Conservation (phyloP, 2,113 vertebrate genomes). For the Callaeas wilsoni region DNA sequence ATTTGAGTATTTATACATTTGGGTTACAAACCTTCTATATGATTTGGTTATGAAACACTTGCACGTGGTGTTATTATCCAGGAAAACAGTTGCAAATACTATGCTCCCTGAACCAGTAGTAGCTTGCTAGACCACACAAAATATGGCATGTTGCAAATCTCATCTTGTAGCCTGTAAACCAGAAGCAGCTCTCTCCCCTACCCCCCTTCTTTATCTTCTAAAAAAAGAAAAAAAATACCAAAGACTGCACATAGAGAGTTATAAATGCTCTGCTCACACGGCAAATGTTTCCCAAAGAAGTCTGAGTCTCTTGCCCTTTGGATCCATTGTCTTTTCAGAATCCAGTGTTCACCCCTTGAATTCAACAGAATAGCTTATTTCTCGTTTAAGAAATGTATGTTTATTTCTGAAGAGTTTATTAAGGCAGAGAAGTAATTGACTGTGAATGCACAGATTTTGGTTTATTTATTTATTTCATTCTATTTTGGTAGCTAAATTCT, state of each 20-base stretch:
- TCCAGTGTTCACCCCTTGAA: background rate
- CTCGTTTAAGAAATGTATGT: background rate
- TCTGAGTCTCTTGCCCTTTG: background rate
- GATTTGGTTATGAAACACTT: background rate
- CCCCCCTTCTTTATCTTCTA: background rate
- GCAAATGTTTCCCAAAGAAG: background rate
- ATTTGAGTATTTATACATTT: constrained; percentile 5
- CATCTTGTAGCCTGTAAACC: constrained; percentile 25
- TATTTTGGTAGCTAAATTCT: background rate
- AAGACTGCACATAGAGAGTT: background rate
- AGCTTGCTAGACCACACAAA: constrained; percentile 47
- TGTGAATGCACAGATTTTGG: background rate
- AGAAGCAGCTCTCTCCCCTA: background rate
- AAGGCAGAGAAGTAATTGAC: background rate
- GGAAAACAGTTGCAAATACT: constrained; percentile 48
- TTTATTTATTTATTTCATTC: background rate
- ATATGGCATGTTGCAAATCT: constrained; percentile 46
- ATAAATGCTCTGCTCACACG: background rate
- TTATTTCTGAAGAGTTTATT: background rate
- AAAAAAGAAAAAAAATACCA: background rate
- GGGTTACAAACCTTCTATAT: background rate
- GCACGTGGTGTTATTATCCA: background rate
- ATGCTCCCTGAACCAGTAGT: constrained; percentile 47
- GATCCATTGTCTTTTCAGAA: background rate
- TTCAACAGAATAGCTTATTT: background rate